These are phyloP conservation scores for Artemia franciscana DNA, from an alignment of 1,140 invertebrate species.

Conservation along the genomic window DNA sequence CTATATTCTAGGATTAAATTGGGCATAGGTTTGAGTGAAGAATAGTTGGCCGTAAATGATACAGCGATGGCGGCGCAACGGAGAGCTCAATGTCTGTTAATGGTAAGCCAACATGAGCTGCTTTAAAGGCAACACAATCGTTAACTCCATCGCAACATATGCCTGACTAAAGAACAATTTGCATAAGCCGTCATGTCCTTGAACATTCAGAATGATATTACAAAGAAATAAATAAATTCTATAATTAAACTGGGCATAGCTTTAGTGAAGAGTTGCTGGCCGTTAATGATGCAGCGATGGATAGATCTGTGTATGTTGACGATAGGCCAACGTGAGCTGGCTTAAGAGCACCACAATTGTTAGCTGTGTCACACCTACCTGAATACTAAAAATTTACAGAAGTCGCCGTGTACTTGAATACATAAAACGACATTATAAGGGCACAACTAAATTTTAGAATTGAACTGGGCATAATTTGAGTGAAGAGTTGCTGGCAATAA, in stretches of 20 bases:
- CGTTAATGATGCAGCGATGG: conserved; percentile 35
- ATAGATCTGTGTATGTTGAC: conserved; percentile 28
- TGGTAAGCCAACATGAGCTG: conserved; percentile 27
- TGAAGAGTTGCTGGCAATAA: conserved; percentile 28
- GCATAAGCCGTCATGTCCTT: conserved; percentile 34
- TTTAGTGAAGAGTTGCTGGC: conserved; percentile 26
- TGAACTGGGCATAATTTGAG: conserved; percentile 28
- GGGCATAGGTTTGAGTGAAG: conserved; percentile 29
- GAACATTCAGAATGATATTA: conserved; percentile 33
- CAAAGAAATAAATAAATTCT: conserved; percentile 30
- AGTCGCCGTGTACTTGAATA: conserved; percentile 34
- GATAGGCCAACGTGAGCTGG: conserved; percentile 28
- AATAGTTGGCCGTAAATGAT: conserved; percentile 30
- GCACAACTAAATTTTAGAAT: conserved; percentile 29
- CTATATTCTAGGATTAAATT: conserved; percentile 28
- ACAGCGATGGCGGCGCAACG: too few species aligned
- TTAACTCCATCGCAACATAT: conserved; percentile 38
- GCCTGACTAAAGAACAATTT: too few species aligned
- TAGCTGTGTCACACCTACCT: conserved; percentile 36
- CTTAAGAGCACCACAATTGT: conserved; percentile 32
- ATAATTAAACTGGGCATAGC: conserved; percentile 27
- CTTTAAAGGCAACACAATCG: conserved; percentile 30
- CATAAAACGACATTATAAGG: conserved; percentile 30
- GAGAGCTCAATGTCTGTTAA: conserved; percentile 29
- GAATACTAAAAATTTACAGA: too few species aligned